Conservation (phyloP, 2,113 vertebrate species). For the Nothoprocta pentlandii region DNA sequence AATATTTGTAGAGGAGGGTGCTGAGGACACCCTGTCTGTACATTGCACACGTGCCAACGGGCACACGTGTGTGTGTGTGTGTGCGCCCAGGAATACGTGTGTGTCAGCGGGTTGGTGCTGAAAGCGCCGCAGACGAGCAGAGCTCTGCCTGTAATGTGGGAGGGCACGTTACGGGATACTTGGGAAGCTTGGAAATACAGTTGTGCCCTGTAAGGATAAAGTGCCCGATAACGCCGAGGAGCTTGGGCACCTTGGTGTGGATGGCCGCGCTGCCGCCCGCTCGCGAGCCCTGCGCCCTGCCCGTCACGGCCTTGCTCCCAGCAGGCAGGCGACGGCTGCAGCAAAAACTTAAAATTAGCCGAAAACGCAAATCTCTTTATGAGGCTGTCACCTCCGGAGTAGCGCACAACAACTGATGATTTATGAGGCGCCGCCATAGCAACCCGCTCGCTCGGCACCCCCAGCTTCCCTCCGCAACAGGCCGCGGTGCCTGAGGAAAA, state of each 20-base stretch:
- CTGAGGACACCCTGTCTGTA: no score
- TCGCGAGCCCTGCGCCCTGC: conserved; percentile 74
- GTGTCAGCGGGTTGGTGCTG: no score
- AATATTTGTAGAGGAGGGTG: no score
- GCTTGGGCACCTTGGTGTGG: background rate
- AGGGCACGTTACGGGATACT: no score
- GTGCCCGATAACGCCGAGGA: conserved; percentile 80
- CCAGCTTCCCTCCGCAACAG: conserved; percentile 66
- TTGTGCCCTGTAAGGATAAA: conserved; percentile 81
- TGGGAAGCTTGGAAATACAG: conserved; percentile 74
- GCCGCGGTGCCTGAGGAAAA: conserved; percentile 59
- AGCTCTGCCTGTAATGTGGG: no score
- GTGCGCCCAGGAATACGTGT: no score
- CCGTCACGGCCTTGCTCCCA: conserved; percentile 80
- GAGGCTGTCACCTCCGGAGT: conserved; percentile 82
- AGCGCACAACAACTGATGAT: conserved; percentile 85
- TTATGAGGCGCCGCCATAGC: conserved; percentile 84
- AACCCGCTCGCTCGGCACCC: conserved; percentile 76
- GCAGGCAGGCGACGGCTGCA: conserved; percentile 80
- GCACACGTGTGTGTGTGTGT: no score
- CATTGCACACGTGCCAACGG: no score
- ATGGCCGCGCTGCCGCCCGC: background rate
- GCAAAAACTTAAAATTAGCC: conserved; percentile 79
- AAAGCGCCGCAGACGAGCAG: no score
- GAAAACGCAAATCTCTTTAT: conserved; percentile 82